Evolutionary conservation across 2,797 vertebrate genomes (phyloP).

Genomic region (Lemur catta): DNA sequence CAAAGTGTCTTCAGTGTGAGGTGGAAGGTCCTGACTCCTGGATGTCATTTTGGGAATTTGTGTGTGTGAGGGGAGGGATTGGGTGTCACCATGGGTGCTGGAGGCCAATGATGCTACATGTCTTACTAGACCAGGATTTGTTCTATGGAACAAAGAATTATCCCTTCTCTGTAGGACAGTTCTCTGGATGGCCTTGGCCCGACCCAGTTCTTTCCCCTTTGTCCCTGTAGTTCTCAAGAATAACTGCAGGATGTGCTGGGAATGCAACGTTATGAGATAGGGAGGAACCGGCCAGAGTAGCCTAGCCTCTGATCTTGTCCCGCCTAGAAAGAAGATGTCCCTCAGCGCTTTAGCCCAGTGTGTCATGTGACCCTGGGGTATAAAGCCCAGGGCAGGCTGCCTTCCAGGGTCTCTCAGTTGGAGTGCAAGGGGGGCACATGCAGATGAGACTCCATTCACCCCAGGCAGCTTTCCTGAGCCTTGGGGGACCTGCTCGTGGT

Average conservation of each 20-base stretch:
- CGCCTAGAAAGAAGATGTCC: not conserved
- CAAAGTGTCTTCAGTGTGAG: not conserved
- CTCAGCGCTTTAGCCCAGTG: not conserved
- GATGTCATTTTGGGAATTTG: not conserved
- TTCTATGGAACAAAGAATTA: not conserved
- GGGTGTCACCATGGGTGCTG: not conserved
- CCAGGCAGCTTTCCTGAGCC: not conserved
- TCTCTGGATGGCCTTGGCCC: not conserved
- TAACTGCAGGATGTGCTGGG: not conserved
- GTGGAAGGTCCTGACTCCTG: not conserved
- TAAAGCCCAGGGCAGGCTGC: not conserved
- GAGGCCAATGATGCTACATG: not conserved
- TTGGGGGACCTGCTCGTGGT: not conserved
- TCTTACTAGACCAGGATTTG: not conserved
- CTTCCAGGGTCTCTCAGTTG: not conserved
- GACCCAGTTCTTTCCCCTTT: not conserved
- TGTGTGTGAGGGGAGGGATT: not conserved
- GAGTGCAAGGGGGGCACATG: not conserved
- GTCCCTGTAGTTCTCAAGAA: not conserved
- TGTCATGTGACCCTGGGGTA: not conserved
- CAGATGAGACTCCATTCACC: not conserved
- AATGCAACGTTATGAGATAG: not conserved
- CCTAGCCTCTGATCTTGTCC: not conserved
- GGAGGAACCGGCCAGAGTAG: not conserved
- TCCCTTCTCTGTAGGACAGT: not conserved